Conservation (phyloP, 2,888 invertebrate species). For the Bembecia ichneumoniformis region DNA sequence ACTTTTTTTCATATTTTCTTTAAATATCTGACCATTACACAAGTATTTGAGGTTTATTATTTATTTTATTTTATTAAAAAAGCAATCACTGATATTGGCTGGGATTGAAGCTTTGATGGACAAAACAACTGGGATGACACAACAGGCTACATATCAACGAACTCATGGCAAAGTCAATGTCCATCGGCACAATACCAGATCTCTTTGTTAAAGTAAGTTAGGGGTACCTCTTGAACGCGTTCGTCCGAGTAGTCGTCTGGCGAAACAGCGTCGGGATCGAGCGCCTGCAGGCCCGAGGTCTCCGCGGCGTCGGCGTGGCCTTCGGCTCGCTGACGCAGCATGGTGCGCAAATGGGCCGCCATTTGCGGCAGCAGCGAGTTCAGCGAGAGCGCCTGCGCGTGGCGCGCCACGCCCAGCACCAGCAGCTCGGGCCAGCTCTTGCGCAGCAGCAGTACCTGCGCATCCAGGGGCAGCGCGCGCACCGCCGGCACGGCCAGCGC, state of each 20-base stretch:
- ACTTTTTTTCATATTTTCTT: too few species aligned
- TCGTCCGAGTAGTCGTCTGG: constrained; percentile 78
- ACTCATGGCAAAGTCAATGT: too few species aligned
- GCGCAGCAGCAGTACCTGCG: constrained; percentile 87
- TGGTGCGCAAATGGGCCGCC: constrained; percentile 83
- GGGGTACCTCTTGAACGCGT: constrained; percentile 81
- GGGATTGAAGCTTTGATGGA: too few species aligned
- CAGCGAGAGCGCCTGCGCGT: constrained; percentile 81
- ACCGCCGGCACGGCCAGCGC: constrained; percentile 87
- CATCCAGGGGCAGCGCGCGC: constrained; percentile 83
- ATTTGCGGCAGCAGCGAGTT: constrained; percentile 87
- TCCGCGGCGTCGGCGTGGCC: constrained; percentile 53
- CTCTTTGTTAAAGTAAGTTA: too few species aligned
- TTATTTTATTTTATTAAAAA: too few species aligned
- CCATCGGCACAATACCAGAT: too few species aligned
- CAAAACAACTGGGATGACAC: too few species aligned
- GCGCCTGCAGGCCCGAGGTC: constrained; percentile 80
- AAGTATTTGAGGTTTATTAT: too few species aligned
- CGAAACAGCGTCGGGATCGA: constrained; percentile 32
- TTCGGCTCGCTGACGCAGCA: constrained; percentile 48
- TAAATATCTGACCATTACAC: too few species aligned
- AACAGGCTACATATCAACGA: too few species aligned
- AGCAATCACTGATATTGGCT: too few species aligned
- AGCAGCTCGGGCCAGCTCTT: constrained; percentile 95
- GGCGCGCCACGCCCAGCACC: constrained; percentile 90